A percentile compares a stretch with the other conserved stretches of the same genome.
These are phyloP conservation scores for Drosophila athabasca DNA, from an alignment of 1,140 invertebrate genomes.

Conservation along the genomic window DNA sequence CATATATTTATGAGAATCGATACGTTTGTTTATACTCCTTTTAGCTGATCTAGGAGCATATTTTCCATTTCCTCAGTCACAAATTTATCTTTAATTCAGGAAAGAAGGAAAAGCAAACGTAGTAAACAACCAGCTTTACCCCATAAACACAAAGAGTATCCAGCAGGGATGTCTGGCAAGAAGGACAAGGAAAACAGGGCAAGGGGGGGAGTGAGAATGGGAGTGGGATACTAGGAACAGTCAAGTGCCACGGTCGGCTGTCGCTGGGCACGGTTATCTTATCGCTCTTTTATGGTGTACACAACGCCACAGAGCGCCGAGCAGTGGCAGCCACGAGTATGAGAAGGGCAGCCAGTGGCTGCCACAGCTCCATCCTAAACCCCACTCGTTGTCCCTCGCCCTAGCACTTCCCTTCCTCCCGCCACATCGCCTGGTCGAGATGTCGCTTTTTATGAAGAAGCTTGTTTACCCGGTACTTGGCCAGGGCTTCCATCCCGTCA, in stretches of 20 bases:
- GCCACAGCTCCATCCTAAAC: neutral
- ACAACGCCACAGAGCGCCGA: slow-evolving; percentile 58
- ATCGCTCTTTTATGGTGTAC: slow-evolving; percentile 80
- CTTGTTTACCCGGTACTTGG: slow-evolving; percentile 73
- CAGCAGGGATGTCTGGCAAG: neutral
- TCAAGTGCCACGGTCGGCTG: slow-evolving; percentile 56
- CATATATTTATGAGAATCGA: neutral
- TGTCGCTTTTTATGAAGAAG: slow-evolving; percentile 80
- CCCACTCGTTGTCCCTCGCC: neutral
- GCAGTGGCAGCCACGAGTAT: slow-evolving; percentile 34
- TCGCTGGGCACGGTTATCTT: slow-evolving; percentile 62
- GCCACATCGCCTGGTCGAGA: slow-evolving; percentile 40
- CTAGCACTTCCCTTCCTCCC: neutral
- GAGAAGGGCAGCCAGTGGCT: slow-evolving; percentile 7
- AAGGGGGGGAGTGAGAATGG: neutral
- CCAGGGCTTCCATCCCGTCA: slow-evolving; percentile 20
- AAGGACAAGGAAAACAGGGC: neutral
- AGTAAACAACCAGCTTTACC: neutral
- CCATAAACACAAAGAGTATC: slow-evolving; percentile 18
- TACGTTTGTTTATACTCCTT: neutral
- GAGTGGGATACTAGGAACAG: slow-evolving; percentile 25
- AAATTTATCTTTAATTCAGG: no score
- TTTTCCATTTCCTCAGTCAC: no score
- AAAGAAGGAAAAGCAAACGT: no score
- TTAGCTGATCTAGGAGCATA: no score